phyloP scores from a whole-genome alignment of 2,888 invertebrate species.

The Erebia palarica region DNA sequence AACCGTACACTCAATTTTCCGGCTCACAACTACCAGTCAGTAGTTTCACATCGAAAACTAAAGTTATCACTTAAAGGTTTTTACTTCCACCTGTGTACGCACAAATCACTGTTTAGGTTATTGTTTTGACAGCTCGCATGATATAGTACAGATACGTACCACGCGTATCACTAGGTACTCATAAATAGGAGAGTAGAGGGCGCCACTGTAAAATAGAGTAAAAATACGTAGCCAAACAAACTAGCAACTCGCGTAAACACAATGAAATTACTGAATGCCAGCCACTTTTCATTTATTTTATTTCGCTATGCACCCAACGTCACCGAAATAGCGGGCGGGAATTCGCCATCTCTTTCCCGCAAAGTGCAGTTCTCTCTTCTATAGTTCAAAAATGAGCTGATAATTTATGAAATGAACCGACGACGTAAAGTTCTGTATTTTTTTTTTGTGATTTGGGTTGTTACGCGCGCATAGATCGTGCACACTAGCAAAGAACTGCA shows the following conservation, averaged over 20 bases:
- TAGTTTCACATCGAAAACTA: constrained; percentile 62
- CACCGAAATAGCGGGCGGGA: constrained; percentile 70
- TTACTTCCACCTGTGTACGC: constrained; percentile 43
- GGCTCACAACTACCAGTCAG: constrained; percentile 52
- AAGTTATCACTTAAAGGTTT: neutral
- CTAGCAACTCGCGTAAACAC: constrained; percentile 81
- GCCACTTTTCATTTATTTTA: constrained; percentile 80
- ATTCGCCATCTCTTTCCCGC: constrained; percentile 68
- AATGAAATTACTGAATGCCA: constrained; percentile 80
- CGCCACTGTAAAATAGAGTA: constrained; percentile 53
- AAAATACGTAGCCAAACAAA: constrained; percentile 66
- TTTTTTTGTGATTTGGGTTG: constrained; percentile 51
- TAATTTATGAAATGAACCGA: neutral
- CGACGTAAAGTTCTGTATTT: constrained; percentile 60
- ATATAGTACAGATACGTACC: constrained; percentile 49
- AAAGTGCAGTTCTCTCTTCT: constrained; percentile 48
- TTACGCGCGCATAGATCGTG: constrained; percentile 55
- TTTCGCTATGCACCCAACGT: constrained; percentile 79
- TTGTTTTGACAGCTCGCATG: constrained; percentile 75
- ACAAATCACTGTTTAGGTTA: constrained; percentile 49
- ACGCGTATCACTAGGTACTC: constrained; percentile 46
- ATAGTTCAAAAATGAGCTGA: constrained; percentile 47
- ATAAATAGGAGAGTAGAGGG: constrained; percentile 60
- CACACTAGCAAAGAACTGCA: constrained; percentile 69
- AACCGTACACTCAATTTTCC: constrained; percentile 77